phyloP scores from a whole-genome alignment of 2,888 invertebrate genomes.

The Spilarctia lutea region DNA sequence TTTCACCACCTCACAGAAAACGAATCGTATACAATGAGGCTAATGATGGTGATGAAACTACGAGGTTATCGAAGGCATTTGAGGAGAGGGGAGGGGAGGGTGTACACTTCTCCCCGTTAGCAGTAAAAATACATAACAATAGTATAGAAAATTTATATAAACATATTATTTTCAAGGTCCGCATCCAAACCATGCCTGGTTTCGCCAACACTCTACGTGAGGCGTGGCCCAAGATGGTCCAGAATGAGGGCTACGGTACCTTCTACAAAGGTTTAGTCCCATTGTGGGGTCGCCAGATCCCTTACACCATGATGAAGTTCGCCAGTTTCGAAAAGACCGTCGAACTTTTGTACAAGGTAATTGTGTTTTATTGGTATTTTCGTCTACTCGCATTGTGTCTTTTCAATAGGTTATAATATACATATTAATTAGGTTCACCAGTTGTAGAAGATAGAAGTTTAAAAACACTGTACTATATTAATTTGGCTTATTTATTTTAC shows the following conservation, averaged over 20 bases:
- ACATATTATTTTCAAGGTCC: conserved; percentile 84
- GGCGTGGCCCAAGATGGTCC: conserved; percentile 96
- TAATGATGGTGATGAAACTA: no score
- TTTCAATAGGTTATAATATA: no score
- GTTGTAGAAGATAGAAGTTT: no score
- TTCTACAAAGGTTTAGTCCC: conserved; percentile 99
- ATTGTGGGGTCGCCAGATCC: conserved; percentile 98
- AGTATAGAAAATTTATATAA: no score
- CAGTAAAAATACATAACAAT: no score
- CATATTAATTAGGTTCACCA: no score
- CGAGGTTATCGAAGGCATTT: no score
- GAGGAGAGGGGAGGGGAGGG: no score
- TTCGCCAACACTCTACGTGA: conserved; percentile 95
- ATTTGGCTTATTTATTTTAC: no score
- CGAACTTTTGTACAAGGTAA: conserved; percentile 94
- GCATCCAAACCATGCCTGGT: conserved; percentile 98
- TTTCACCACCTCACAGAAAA: neutral
- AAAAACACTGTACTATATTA: no score
- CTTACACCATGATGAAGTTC: conserved; percentile 99
- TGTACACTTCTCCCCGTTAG: no score
- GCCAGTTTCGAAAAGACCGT: conserved; percentile 99
- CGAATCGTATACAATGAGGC: neutral
- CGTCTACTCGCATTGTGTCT: neutral
- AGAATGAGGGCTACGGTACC: conserved; percentile 94
- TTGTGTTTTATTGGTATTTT: neutral